Base-by-base conservation (phyloP, 2,888 invertebrate species). In the Idaea biselata region DNA sequence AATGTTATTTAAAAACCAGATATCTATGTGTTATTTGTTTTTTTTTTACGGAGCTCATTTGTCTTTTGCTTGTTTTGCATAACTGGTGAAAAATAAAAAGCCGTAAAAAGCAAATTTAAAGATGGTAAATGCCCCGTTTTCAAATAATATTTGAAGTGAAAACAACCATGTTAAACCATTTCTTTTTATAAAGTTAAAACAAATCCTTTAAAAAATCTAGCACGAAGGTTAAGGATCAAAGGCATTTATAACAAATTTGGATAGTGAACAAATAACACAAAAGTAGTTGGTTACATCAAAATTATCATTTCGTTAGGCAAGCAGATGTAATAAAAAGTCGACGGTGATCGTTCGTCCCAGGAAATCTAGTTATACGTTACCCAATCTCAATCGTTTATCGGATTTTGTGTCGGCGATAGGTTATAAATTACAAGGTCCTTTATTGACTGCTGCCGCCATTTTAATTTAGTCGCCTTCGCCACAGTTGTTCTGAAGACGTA, bases 391-490 rank as follows among this genome's bases (percentile, higher is more conserved):
- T 80, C 72, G 71, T 68, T 69, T 70, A 66, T 75, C 64, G 68
- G 66, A 65, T 71, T 74, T 67, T 73, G 74, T 69, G 69, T 71
- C 70, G 70, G 69, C 67, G 68, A 74, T 75, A 75, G 71, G 63
- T 73, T 70, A 70, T 73, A 78, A 82, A 80, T 80, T 73, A 73
- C 73, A 66, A 57, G 62, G 65, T 72, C 73, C 77, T 81, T 83
- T 81, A 78, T 81, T 79, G 78, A 75, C 70, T 8, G 76, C 69
- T 71, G 78, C 80, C 83, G 82, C 81, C 81, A 77, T 81, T 83
- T 82, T 79, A 83, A 84, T 84, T 83, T 80, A 72, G 77, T 72
- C 71, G 25, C 25, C 25, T 1, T 25, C 25, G 74, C 76, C 78
- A 78, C 68, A 74, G 70, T 78, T 76, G 78, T 72, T 71, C 69